Evolutionary conservation across 2,888 invertebrate species (phyloP).

Genomic region (Chaetogeoica ovagalla): DNA sequence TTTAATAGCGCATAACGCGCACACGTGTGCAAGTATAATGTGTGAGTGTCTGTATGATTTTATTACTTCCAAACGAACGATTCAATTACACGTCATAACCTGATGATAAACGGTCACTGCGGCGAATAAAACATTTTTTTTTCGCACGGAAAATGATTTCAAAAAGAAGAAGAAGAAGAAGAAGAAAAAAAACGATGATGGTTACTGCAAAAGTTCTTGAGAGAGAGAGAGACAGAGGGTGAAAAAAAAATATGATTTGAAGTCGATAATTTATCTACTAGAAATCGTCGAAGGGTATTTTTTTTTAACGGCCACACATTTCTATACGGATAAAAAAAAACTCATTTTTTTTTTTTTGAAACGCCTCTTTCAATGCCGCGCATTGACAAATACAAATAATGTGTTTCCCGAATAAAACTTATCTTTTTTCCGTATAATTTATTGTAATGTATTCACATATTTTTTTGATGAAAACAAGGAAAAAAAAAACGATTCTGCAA

Average conservation of each 20-base stretch:
- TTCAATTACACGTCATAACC: slow-evolving; percentile 38
- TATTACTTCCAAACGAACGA: slow-evolving; percentile 25
- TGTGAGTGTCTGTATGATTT: neutral
- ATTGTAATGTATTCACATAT: too few relatives aligned
- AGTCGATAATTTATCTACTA: slow-evolving; percentile 49
- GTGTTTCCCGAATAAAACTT: slow-evolving; percentile 21
- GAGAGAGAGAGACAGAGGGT: neutral
- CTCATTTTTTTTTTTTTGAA: slow-evolving; percentile 40
- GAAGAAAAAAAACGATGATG: slow-evolving; percentile 2
- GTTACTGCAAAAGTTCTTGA: slow-evolving; percentile 4
- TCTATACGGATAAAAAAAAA: slow-evolving; percentile 17
- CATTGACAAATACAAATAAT: slow-evolving; percentile 42
- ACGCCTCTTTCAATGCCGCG: slow-evolving; percentile 42
- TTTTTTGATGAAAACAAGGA: too few relatives aligned
- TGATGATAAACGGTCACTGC: slow-evolving; percentile 41
- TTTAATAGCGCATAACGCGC: too few relatives aligned
- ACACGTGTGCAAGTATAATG: neutral
- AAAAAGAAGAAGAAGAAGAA: neutral
- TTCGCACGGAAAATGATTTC: neutral
- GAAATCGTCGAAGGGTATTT: slow-evolving; percentile 33
- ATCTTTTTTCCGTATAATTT: too few relatives aligned
- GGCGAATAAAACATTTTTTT: slow-evolving; percentile 1
- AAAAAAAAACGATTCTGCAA: too few relatives aligned
- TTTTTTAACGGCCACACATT: slow-evolving; percentile 16
- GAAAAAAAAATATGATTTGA: slow-evolving; percentile 29